A percentile compares a stretch with the other conserved stretches of the same genome.
Evolutionary conservation across 2,113 vertebrate species (phyloP).

Genomic region (Ammodytes dubius): DNA sequence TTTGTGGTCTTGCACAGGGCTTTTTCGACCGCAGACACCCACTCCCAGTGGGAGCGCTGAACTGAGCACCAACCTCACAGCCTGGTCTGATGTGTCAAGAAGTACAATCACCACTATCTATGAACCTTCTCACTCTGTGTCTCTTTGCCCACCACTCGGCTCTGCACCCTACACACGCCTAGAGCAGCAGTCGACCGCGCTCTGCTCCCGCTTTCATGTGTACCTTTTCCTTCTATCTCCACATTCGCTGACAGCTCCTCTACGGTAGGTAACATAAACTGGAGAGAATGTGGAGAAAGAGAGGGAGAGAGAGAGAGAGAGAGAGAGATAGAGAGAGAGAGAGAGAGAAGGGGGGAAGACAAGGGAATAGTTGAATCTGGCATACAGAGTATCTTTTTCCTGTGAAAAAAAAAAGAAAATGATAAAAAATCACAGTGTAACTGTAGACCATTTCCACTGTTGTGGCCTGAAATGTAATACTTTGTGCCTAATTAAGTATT

Average conservation of each 20-base stretch:
- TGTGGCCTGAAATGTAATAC: conserved; percentile 43
- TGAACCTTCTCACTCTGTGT: conserved; percentile 42
- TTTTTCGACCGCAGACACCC: conserved; percentile 70
- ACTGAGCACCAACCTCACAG: conserved; percentile 75
- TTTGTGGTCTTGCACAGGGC: conserved; percentile 62
- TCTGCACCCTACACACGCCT: conserved; percentile 54
- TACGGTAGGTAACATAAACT: conserved; percentile 63
- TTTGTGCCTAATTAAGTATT: conserved; percentile 39
- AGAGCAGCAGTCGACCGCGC: conserved; percentile 63
- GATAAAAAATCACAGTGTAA: conserved; percentile 43
- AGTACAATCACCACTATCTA: conserved; percentile 65
- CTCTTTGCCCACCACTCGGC: conserved; percentile 22
- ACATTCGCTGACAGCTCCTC: conserved; percentile 67
- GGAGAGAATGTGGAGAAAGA: conserved; percentile 30
- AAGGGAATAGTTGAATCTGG: conserved; percentile 46
- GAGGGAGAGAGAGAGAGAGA: not conserved
- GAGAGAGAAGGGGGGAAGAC: not conserved
- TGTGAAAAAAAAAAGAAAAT: not conserved
- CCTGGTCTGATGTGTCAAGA: conserved; percentile 70
- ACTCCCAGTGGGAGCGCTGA: conserved; percentile 75
- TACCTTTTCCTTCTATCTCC: conserved; percentile 54
- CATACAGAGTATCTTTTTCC: conserved; percentile 23
- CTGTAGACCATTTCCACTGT: conserved; percentile 26
- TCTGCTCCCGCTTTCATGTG: conserved; percentile 58
- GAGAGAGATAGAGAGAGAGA: not conserved